These are phyloP conservation scores for Petrocephalus zakoni DNA, from an alignment of 2,113 vertebrate species.

Conservation along the genomic window DNA sequence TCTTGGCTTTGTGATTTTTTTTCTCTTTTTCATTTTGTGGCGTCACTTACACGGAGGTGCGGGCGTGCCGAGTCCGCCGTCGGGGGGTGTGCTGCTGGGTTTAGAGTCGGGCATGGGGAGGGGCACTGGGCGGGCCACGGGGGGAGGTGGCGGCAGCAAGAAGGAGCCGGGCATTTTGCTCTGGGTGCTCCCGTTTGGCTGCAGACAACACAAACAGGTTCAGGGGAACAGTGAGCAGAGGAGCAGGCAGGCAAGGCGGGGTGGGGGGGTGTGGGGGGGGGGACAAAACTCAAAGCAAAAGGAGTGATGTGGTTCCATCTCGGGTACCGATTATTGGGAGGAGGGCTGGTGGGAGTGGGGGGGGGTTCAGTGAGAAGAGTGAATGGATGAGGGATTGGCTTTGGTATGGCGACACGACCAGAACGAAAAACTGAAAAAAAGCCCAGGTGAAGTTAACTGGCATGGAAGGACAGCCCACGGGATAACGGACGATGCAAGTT, in stretches of 20 bases:
- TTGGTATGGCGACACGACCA: constrained; percentile 5
- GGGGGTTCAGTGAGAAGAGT: not conserved
- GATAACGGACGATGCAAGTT: not conserved
- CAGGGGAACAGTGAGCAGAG: too few relatives aligned
- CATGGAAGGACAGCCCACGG: constrained; percentile 37
- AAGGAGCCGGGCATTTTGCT: too few relatives aligned
- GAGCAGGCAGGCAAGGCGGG: too few relatives aligned
- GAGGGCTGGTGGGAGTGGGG: not conserved
- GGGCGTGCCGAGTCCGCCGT: constrained; percentile 69
- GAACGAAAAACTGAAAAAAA: not conserved
- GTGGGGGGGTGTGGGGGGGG: constrained; percentile 39
- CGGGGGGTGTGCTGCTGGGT: constrained; percentile 72
- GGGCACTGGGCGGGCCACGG: constrained; percentile 76
- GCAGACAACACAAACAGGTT: constrained; percentile 72
- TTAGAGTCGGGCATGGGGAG: constrained; percentile 77
- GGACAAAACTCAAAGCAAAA: not conserved
- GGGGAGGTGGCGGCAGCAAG: constrained; percentile 73
- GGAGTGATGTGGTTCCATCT: constrained; percentile 49
- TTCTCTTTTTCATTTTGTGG: constrained; percentile 37
- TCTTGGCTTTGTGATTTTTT: constrained; percentile 32
- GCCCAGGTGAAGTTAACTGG: constrained; percentile 24
- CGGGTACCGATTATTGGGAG: not conserved
- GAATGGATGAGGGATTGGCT: constrained; percentile 1
- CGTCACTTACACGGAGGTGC: constrained; percentile 74
- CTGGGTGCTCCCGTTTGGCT: constrained; percentile 75